Base-by-base conservation (phyloP, 2,113 vertebrate species). In the Charina bottae region DNA sequence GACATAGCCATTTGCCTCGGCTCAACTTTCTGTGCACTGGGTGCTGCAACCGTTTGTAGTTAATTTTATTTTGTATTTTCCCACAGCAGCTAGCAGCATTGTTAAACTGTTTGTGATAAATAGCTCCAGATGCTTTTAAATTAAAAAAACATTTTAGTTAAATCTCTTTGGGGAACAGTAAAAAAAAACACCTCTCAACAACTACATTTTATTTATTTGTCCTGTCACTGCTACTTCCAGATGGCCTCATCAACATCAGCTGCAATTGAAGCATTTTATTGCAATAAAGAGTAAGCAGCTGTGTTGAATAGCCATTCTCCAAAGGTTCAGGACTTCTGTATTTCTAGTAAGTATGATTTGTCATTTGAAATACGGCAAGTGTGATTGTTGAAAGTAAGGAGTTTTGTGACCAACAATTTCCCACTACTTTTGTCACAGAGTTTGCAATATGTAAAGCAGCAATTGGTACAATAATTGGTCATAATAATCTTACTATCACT, bases 191-290 rank as follows among this genome's bases (percentile, higher is more conserved):
- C 23, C 11, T 64, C 28, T 33, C 15, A 72, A 33, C 64, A 92
- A 92, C 89, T 83, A 85, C 49, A 15, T 58, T 90, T 93, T 93
- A 92, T 85, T 94, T 93, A 87, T 96, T 96, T 93, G 91, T 93
- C 89, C 94, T 93, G 93, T 95, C 94, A 95, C 92, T 95, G 86
- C 56, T 91, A 64, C 89, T 90, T 95, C 95, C 95, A 95, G 95
- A 96, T 95, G 95, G 93, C 89, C 90, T 93, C 94, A 62, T 92
- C 87, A 85, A 2, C 87, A 93, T 89, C 94, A 90, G 85, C 85
- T 89, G 93, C 93, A 94, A 90, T 42, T 85, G 55, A 93, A 68
- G 72, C 88, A 58, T 94, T 95, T 92, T 91, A 94, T 94, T 91
- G 91, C 92, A 85, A 91, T 93, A 91, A 88, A 89, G 88, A 93